A percentile compares a stretch with the other conserved stretches of the same genome.
phyloP scores from a whole-genome alignment of 2,113 vertebrate genomes.

The Formicarius rufipectus region DNA sequence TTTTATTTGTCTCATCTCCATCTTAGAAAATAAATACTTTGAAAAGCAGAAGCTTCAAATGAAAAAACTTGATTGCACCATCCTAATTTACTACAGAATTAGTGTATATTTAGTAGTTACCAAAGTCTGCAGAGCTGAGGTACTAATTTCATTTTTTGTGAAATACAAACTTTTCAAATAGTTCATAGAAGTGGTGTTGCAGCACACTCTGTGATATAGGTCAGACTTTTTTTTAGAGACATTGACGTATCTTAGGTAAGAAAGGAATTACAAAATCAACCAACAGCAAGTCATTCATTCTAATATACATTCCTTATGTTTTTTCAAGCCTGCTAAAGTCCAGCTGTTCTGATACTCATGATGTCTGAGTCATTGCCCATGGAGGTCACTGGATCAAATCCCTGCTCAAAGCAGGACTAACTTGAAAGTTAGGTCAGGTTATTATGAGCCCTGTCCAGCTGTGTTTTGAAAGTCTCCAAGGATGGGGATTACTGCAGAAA shows the following conservation, averaged over 20 bases:
- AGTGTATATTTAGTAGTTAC: neutral
- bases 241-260: accelerated
- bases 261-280: neutral
- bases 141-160: neutral
- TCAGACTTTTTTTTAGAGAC: neutral
- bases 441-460: neutral
- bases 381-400: neutral
- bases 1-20: neutral
- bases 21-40: neutral
- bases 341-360: neutral
- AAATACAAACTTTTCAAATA: neutral
- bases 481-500: neutral
- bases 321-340: neutral
- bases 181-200: neutral
- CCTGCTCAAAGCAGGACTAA: neutral
- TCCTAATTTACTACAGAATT: neutral
- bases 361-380: accelerated
- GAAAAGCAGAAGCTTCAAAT: neutral
- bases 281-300: neutral
- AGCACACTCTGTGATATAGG: neutral
- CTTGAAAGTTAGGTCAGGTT: neutral
- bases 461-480: slow-evolving; percentile 3
- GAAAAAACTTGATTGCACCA: neutral
- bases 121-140: neutral
- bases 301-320: neutral